Evolutionary conservation across 2,113 vertebrate species (phyloP).

Genomic region (human): GRCh38 chr12:71951001-71951500

Average conservation of each 20-base stretch:
- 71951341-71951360: background rate
- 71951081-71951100: background rate
- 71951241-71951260: background rate
- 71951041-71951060: background rate
- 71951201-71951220: background rate
- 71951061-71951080: background rate
- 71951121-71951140: background rate
- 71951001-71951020: background rate
- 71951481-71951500: too few species aligned
- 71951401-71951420: background rate
- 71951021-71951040: background rate
- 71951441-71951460: too few species aligned
- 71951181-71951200: background rate
- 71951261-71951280: background rate
- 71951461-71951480: too few species aligned
- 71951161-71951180: background rate
- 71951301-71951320: background rate
- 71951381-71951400: background rate
- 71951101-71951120: background rate
- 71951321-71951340: background rate
- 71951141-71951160: background rate
- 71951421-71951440: background rate
- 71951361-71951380: background rate
- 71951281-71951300: background rate
- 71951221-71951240: background rate